Conservation (phyloP, 2,888 invertebrate species). For the Sthenelais limicola region DNA sequence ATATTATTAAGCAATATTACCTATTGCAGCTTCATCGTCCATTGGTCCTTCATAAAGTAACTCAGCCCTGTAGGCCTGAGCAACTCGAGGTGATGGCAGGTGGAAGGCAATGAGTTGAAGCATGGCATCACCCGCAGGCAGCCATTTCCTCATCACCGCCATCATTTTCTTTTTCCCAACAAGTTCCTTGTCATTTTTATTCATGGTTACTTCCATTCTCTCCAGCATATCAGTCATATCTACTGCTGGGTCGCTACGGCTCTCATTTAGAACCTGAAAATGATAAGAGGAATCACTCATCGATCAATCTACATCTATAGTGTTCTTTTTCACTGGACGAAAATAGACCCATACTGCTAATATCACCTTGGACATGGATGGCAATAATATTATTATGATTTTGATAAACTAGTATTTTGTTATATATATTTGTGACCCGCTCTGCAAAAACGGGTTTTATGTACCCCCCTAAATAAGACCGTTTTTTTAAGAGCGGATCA, state of each 20-base stretch:
- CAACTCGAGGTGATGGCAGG: slow-evolving; percentile 52
- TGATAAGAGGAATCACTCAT: too few species aligned
- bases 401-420: too few species aligned
- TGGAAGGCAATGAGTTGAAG: slow-evolving; percentile 53
- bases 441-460: too few species aligned
- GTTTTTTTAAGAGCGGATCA: too few species aligned
- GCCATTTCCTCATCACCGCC: slow-evolving; percentile 52
- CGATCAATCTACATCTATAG: too few species aligned
- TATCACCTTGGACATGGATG: too few species aligned
- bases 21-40: slow-evolving; percentile 51
- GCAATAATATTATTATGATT: too few species aligned
- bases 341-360: too few species aligned
- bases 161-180: slow-evolving; percentile 43
- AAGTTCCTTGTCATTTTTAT: slow-evolving; percentile 41
- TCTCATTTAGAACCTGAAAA: slow-evolving; percentile 33
- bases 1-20: slow-evolving; percentile 33
- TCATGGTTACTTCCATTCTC: slow-evolving; percentile 44
- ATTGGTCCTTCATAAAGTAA: slow-evolving; percentile 55
- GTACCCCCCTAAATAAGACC: too few species aligned
- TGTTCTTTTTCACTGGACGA: too few species aligned
- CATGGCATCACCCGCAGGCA: slow-evolving; percentile 54
- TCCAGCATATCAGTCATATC: slow-evolving; percentile 35
- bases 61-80: slow-evolving; percentile 53
- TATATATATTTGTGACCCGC: too few species aligned
- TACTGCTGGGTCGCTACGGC: not conserved